Conservation (phyloP, 1,140 invertebrate species). For the Bombus superbus region DNA sequence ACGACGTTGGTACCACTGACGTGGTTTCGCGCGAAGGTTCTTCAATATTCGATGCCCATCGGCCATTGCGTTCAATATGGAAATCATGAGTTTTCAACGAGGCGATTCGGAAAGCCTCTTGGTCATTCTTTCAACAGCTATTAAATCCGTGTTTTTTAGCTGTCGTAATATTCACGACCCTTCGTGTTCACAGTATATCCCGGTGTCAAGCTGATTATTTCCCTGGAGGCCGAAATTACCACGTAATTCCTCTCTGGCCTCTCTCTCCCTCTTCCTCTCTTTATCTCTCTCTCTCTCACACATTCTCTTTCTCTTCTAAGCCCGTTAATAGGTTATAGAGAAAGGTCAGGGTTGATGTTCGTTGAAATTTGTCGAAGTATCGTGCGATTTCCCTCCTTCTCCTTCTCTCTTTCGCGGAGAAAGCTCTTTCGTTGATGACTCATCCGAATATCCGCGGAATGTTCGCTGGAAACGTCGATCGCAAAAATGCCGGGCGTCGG, state of each 20-base stretch:
- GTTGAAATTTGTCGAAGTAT: conserved; percentile 56
- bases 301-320: not conserved
- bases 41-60: not conserved
- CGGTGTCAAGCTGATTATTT: conserved; percentile 45
- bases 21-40: not conserved
- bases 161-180: conserved; percentile 2
- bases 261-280: too few species aligned
- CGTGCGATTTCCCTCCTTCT: not conserved
- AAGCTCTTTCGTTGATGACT: conserved; percentile 55
- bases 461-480: conserved; percentile 21
- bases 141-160: conserved; percentile 19
- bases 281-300: too few species aligned
- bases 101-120: not conserved
- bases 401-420: conserved; percentile 2
- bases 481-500: conserved; percentile 4
- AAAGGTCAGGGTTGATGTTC: conserved; percentile 60
- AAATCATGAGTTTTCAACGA: not conserved
- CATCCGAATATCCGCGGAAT: conserved; percentile 34
- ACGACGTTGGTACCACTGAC: not conserved
- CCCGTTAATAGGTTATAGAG: conserved; percentile 53
- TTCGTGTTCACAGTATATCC: conserved; percentile 31
- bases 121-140: not conserved
- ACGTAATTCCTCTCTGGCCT: conserved; percentile 38
- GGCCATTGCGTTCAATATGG: too few species aligned
- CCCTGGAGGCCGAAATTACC: conserved; percentile 39